Evolutionary conservation across 2,888 invertebrate species (phyloP).

Genomic region (Meteorus cinctellus): DNA sequence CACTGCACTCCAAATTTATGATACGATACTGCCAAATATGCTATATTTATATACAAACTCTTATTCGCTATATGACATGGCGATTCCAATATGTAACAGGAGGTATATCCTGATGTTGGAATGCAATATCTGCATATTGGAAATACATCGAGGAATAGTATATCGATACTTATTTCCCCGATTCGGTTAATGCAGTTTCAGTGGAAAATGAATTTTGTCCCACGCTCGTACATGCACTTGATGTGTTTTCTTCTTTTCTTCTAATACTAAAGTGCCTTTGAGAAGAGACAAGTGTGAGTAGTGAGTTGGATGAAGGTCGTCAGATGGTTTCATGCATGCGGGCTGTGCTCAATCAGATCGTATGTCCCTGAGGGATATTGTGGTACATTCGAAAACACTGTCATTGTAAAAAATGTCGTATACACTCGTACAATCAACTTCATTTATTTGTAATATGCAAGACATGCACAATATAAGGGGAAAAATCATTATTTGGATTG

Average conservation of each 20-base stretch:
- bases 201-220: neutral
- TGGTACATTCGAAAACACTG: slow-evolving; percentile 35
- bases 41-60: no score
- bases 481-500: no score
- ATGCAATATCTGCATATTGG: no score
- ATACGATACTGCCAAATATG: neutral
- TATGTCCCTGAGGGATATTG: slow-evolving; percentile 48
- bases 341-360: slow-evolving; percentile 41
- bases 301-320: slow-evolving; percentile 51
- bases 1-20: slow-evolving; percentile 19
- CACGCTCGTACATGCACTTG: neutral
- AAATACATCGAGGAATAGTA: neutral
- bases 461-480: neutral
- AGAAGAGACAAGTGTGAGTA: slow-evolving; percentile 13
- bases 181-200: neutral
- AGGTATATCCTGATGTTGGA: no score
- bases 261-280: neutral
- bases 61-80: no score
- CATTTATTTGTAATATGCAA: neutral
- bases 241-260: neutral
- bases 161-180: neutral
- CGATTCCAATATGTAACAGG: no score
- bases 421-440: slow-evolving; percentile 14
- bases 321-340: slow-evolving; percentile 47
- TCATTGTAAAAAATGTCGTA: neutral